Percentiles rank a stretch among this genome's conserved stretches.
phyloP scores from a whole-genome alignment of 2,797 vertebrate species.

The Pipistrellus kuhlii region DNA sequence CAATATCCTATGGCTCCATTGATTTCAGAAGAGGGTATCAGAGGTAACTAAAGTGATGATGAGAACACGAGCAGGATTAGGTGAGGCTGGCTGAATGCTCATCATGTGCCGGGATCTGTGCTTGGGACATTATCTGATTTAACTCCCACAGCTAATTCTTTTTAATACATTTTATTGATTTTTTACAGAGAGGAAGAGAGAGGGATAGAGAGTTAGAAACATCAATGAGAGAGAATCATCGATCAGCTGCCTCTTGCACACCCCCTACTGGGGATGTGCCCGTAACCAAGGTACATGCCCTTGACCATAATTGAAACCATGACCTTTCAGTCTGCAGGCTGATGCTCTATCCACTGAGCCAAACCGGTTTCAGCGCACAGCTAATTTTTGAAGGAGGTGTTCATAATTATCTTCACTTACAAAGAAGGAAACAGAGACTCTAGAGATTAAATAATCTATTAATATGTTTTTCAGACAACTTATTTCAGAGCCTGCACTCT shows the following conservation, averaged over 20 bases:
- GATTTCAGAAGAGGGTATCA: not conserved
- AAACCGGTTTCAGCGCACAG: not conserved
- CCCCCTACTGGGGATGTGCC: no score
- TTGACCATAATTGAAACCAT: no score
- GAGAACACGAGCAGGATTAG: not conserved
- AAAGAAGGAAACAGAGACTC: not conserved
- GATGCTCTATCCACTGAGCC: no score
- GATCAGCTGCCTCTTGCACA: no score
- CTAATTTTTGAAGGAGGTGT: not conserved
- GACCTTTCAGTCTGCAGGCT: no score
- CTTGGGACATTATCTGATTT: not conserved
- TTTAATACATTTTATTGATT: no score
- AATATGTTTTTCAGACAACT: not conserved
- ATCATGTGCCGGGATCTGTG: not conserved
- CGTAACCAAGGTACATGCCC: no score
- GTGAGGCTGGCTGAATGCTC: not conserved
- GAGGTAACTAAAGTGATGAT: not conserved
- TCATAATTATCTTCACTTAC: not conserved
- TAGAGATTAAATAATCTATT: not conserved
- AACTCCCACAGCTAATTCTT: not conserved
- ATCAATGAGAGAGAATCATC: no score
- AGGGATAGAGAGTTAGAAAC: no score
- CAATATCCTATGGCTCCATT: not conserved
- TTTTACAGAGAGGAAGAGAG: no score
- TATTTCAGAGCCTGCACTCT: not conserved